phyloP scores from a whole-genome alignment of 2,888 invertebrate genomes.

The Microplitis manilae region DNA sequence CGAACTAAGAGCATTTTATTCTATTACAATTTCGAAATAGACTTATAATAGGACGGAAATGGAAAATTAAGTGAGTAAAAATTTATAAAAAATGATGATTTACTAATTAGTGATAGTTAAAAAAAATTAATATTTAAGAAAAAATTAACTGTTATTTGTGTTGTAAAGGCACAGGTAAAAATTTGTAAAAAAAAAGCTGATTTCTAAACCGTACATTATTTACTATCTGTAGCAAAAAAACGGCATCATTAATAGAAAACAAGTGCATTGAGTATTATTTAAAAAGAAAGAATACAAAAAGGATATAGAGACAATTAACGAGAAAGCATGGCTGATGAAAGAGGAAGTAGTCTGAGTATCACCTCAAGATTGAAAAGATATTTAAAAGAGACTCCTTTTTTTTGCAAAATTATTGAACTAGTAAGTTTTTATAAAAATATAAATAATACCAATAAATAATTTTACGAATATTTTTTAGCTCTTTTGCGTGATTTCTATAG shows the following conservation, averaged over 20 bases:
- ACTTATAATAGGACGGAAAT: background rate
- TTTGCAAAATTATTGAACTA: slow-evolving; percentile 76
- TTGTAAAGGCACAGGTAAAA: background rate
- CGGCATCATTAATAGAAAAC: too few species aligned
- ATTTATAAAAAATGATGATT: background rate
- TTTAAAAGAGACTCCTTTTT: slow-evolving; percentile 59
- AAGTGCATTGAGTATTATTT: too few species aligned
- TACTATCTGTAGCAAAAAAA: background rate
- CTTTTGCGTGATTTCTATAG: slow-evolving; percentile 76
- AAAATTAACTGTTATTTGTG: too few species aligned
- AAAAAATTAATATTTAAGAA: too few species aligned
- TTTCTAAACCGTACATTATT: background rate
- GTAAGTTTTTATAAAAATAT: slow-evolving; percentile 71
- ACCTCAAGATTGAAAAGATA: slow-evolving; percentile 53
- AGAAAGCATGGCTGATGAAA: slow-evolving; percentile 55
- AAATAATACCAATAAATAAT: slow-evolving; percentile 3
- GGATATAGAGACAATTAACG: background rate
- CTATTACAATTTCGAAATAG: background rate
- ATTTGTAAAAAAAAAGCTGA: background rate
- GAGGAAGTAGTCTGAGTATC: slow-evolving; percentile 42
- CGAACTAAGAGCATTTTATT: background rate
- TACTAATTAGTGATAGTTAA: background rate
- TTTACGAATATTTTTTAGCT: slow-evolving; percentile 69
- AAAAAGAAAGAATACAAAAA: too few species aligned
- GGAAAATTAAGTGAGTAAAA: background rate